These are phyloP conservation scores for Sarcophaga rosellei DNA, from an alignment of 2,888 invertebrate species.

Conservation along the genomic window DNA sequence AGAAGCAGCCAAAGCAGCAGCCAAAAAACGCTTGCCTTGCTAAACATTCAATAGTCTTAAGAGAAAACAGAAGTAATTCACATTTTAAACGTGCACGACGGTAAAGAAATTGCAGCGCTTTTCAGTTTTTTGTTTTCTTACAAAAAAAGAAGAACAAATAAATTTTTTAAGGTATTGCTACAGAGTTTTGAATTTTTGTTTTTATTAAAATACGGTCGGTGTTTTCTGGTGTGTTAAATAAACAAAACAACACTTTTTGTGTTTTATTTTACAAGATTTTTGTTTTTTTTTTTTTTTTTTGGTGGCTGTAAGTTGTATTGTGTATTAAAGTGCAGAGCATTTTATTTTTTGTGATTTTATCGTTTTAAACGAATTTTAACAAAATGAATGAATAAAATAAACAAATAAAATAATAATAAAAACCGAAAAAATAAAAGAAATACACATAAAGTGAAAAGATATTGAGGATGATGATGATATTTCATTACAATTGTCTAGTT, in stretches of 20 bases:
- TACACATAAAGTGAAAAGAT: not conserved
- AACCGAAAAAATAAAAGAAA: constrained; percentile 16
- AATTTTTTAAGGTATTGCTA: constrained; percentile 15
- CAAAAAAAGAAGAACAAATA: constrained; percentile 6
- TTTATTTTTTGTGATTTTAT: not conserved
- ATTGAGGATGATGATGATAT: constrained; percentile 28
- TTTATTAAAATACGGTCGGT: constrained; percentile 40
- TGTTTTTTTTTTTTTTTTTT: constrained; percentile 12
- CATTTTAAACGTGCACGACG: constrained; percentile 56
- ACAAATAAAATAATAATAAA: constrained; percentile 17
- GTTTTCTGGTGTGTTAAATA: constrained; percentile 48
- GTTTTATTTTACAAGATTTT: constrained; percentile 30
- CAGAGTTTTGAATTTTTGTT: not conserved
- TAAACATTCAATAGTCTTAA: constrained; percentile 50
- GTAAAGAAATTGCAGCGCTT: constrained; percentile 42
- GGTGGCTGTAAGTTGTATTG: not conserved
- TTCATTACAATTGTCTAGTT: constrained; percentile 51
- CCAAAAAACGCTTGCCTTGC: constrained; percentile 16
- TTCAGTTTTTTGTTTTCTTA: not conserved
- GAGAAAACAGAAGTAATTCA: constrained; percentile 65
- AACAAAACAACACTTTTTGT: constrained; percentile 31
- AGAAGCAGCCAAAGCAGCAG: constrained; percentile 8
- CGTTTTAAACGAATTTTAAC: constrained; percentile 24
- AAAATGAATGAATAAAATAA: constrained; percentile 30
- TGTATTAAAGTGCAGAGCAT: not conserved